Evolutionary conservation across 1,140 invertebrate genomes (phyloP).

Genomic region (Drosophila asahinai): DNA sequence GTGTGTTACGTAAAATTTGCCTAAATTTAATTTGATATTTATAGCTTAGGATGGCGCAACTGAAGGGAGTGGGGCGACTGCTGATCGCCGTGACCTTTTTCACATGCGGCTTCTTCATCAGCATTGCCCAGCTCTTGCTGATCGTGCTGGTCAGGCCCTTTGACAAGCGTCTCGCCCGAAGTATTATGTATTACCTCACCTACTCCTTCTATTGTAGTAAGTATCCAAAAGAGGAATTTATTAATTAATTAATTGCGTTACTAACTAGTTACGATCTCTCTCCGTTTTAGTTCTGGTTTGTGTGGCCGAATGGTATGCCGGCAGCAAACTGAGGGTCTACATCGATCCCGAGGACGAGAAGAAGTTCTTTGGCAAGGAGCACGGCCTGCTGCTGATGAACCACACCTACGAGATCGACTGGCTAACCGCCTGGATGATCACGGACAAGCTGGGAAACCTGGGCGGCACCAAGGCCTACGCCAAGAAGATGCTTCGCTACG

Average conservation of each 20-base stretch:
- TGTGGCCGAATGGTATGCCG: constrained; percentile 96
- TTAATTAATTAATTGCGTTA: background rate
- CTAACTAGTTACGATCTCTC: background rate
- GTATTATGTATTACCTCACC: constrained; percentile 95
- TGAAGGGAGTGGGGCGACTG: constrained; percentile 87
- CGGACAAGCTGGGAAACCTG: constrained; percentile 90
- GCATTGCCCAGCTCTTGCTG: constrained; percentile 91
- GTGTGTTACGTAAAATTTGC: constrained; percentile 43
- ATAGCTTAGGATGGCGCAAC: constrained; percentile 54
- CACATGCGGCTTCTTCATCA: constrained; percentile 94
- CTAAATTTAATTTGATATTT: constrained; percentile 25
- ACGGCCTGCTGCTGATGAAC: constrained; percentile 96
- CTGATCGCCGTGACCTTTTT: constrained; percentile 95
- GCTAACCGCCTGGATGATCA: constrained; percentile 94
- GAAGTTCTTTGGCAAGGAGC: constrained; percentile 94
- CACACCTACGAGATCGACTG: constrained; percentile 98
- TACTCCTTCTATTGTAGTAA: constrained; percentile 96
- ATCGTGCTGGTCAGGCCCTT: constrained; percentile 91
- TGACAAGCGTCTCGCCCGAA: constrained; percentile 92
- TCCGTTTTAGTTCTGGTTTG: constrained; percentile 92
- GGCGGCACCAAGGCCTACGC: constrained; percentile 97
- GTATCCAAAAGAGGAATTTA: constrained; percentile 85
- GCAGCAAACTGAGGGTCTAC: constrained; percentile 90
- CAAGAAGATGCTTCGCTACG: constrained; percentile 95
- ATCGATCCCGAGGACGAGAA: constrained; percentile 91